Evolutionary conservation across 2,888 invertebrate species (phyloP).

Genomic region (Synanthedon vespiformis): DNA sequence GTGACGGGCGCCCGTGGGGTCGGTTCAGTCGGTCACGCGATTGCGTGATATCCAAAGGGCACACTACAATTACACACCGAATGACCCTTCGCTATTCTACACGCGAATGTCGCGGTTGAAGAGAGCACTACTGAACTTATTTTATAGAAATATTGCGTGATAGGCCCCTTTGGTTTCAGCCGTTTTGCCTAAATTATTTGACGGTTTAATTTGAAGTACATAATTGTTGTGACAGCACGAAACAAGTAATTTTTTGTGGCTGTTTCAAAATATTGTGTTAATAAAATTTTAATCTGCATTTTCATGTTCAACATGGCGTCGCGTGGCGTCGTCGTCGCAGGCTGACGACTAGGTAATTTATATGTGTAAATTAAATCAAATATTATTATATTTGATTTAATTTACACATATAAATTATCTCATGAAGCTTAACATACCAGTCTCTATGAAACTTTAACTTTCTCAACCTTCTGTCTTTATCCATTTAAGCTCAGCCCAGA

Average conservation of each 20-base stretch:
- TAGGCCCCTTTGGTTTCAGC: not conserved
- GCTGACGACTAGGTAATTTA: too few relatives aligned
- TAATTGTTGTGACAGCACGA: not conserved
- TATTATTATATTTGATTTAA: too few relatives aligned
- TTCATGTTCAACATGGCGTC: too few relatives aligned
- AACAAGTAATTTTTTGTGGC: not conserved
- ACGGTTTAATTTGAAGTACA: not conserved
- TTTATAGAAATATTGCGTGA: not conserved
- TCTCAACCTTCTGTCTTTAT: too few relatives aligned
- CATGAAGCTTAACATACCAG: too few relatives aligned
- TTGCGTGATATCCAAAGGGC: slow-evolving; percentile 50
- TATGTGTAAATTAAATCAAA: too few relatives aligned
- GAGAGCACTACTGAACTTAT: slow-evolving; percentile 8
- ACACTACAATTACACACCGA: slow-evolving; percentile 45
- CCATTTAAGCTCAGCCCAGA: too few relatives aligned
- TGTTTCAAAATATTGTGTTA: too few relatives aligned
- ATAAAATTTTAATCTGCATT: too few relatives aligned
- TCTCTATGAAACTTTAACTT: too few relatives aligned
- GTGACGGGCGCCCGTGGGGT: not conserved
- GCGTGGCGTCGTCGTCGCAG: too few relatives aligned
- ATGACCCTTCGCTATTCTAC: slow-evolving; percentile 41
- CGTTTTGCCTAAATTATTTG: not conserved
- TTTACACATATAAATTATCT: too few relatives aligned
- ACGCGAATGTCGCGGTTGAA: slow-evolving; percentile 46
- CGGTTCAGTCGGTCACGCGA: slow-evolving; percentile 50